phyloP scores from a whole-genome alignment of 2,113 vertebrate genomes.

The Brachyhypopomus occidentalis region DNA sequence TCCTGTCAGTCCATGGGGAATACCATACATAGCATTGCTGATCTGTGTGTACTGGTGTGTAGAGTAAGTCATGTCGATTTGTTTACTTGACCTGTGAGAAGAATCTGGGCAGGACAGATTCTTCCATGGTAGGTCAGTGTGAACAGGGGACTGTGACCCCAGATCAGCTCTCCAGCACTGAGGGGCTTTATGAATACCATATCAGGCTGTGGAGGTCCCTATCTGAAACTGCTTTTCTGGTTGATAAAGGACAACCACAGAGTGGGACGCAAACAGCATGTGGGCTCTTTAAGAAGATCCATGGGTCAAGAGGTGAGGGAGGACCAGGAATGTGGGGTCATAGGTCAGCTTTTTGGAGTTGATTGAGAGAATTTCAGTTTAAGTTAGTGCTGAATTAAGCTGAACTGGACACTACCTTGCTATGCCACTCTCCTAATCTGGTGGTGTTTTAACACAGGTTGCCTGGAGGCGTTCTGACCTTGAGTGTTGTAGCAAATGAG shows the following conservation, averaged over 20 bases:
- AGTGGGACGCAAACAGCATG: not conserved
- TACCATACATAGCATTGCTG: not conserved
- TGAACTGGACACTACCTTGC: too few relatives aligned
- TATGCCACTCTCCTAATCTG: too few relatives aligned
- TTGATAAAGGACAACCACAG: not conserved
- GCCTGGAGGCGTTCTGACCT: too few relatives aligned
- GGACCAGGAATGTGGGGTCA: not conserved
- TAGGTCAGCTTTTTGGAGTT: too few relatives aligned
- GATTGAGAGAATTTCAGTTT: too few relatives aligned
- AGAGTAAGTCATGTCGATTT: not conserved
- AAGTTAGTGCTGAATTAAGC: too few relatives aligned
- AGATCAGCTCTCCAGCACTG: constrained; percentile 19
- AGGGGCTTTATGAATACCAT: constrained; percentile 33
- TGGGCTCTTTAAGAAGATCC: constrained; percentile 22
- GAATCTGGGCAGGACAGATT: not conserved
- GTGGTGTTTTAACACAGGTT: too few relatives aligned
- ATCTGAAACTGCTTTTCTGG: constrained; percentile 9
- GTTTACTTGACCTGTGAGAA: constrained; percentile 29
- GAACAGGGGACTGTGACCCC: constrained; percentile 14
- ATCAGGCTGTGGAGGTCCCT: constrained; percentile 17
- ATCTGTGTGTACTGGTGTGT: not conserved
- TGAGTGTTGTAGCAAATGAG: too few relatives aligned
- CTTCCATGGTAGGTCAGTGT: not conserved
- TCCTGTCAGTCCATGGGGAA: not conserved
- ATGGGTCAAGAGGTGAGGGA: constrained; percentile 54